phyloP scores from a whole-genome alignment of 2,797 vertebrate genomes.

The Oryzias dopingdopingensis region DNA sequence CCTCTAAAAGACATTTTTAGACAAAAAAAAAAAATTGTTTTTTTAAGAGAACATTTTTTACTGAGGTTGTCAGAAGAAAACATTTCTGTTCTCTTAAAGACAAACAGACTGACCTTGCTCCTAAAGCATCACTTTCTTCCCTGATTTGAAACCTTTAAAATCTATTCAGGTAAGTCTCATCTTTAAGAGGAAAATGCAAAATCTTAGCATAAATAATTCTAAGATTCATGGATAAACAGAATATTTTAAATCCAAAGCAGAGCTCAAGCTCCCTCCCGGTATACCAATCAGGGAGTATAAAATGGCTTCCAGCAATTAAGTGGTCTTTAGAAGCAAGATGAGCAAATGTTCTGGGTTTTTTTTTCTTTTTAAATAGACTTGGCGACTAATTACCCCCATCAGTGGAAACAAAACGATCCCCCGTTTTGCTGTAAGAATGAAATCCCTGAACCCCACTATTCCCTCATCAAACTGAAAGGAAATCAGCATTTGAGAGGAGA shows the following conservation, averaged over 20 bases:
- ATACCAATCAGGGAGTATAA: constrained; percentile 50
- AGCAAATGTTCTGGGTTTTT: constrained; percentile 25
- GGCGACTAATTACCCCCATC: constrained; percentile 59
- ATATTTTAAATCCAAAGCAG: constrained; percentile 44
- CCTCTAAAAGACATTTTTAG: no score
- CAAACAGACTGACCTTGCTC: constrained; percentile 44
- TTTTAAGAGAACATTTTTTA: neutral
- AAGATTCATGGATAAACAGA: constrained; percentile 18
- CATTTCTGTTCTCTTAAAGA: constrained; percentile 50
- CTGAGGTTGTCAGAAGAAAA: constrained; percentile 15
- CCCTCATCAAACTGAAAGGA: constrained; percentile 46
- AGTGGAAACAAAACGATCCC: constrained; percentile 55
- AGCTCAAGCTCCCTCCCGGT: constrained; percentile 32
- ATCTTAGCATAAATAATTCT: no score
- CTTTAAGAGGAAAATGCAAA: no score
- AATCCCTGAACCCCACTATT: constrained; percentile 64
- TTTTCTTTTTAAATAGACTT: constrained; percentile 1
- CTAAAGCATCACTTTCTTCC: constrained; percentile 6
- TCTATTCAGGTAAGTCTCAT: neutral
- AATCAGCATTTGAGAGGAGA: constrained; percentile 55
- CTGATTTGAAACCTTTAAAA: no score
- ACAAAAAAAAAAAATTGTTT: no score
- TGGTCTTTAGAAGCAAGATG: constrained; percentile 28
- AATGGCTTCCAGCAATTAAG: constrained; percentile 58
- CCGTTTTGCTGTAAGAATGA: constrained; percentile 51